Conservation (phyloP, 2,797 vertebrate species). For the Poecilia velifera region DNA sequence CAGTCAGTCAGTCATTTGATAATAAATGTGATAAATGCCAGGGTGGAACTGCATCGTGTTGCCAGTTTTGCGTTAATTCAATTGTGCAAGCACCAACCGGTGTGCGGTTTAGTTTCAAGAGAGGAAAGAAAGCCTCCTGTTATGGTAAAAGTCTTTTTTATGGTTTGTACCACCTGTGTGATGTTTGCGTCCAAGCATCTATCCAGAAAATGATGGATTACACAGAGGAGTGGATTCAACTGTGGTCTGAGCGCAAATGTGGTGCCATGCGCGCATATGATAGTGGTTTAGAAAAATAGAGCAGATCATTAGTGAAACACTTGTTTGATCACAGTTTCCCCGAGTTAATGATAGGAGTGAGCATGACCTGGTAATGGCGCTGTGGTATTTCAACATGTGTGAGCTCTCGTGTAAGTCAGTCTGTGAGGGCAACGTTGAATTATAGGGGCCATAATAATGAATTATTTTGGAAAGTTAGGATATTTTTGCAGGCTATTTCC, state of each 20-base stretch:
- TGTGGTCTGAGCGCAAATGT: slow-evolving; percentile 50
- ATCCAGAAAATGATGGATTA: slow-evolving; percentile 62
- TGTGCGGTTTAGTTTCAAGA: neutral
- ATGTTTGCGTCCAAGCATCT: slow-evolving; percentile 42
- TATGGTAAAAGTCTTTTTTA: neutral
- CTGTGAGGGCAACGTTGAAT: slow-evolving; percentile 32
- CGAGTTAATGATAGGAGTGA: slow-evolving; percentile 68
- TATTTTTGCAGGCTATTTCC: slow-evolving; percentile 3
- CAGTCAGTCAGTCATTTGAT: neutral
- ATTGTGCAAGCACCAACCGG: neutral
- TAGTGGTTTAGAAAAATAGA: slow-evolving; percentile 60
- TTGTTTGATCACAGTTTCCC: slow-evolving; percentile 71
- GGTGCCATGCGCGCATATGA: slow-evolving; percentile 47
- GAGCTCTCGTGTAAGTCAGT: slow-evolving; percentile 12
- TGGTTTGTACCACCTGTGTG: slow-evolving; percentile 38
- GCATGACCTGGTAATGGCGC: slow-evolving; percentile 59
- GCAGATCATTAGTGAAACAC: slow-evolving; percentile 67
- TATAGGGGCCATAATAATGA: slow-evolving; percentile 4
- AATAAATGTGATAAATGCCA: neutral
- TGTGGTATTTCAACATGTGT: slow-evolving; percentile 50
- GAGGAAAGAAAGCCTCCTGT: neutral
- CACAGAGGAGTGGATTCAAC: slow-evolving; percentile 28
- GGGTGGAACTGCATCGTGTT: neutral
- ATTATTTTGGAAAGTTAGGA: slow-evolving; percentile 27
- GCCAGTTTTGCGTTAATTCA: neutral